Evolutionary conservation across 2,113 vertebrate genomes (phyloP).

Genomic region (Python bivittatus): DNA sequence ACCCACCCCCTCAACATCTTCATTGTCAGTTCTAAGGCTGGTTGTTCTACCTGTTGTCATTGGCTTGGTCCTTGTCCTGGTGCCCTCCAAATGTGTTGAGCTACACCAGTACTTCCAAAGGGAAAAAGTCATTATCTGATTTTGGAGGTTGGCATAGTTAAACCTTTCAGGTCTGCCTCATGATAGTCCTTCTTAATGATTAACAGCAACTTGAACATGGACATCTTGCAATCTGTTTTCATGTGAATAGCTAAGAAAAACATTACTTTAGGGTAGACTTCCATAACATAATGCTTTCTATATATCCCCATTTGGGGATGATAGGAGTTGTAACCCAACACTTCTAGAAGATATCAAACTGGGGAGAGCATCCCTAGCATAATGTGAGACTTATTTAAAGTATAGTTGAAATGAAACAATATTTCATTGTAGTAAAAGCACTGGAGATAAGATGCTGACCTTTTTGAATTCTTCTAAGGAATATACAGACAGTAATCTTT

Average conservation of each 20-base stretch:
- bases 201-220: constrained; percentile 48
- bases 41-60: neutral
- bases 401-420: constrained; percentile 46
- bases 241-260: constrained; percentile 41
- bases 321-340: neutral
- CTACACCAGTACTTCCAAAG: neutral
- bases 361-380: neutral
- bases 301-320: neutral
- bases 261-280: neutral
- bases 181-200: constrained; percentile 21
- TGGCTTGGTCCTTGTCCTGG: neutral
- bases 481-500: neutral
- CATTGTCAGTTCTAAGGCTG: neutral
- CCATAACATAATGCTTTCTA: neutral
- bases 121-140: neutral
- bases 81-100: neutral
- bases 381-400: neutral
- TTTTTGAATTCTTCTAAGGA: neutral
- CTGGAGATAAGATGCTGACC: constrained; percentile 42
- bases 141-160: neutral
- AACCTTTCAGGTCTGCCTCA: neutral
- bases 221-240: constrained; percentile 37
- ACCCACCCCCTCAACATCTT: neutral
- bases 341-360: neutral
- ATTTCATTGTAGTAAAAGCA: constrained; percentile 29